Conservation (phyloP, 2,113 vertebrate species). For the Coturnix japonica region DNA sequence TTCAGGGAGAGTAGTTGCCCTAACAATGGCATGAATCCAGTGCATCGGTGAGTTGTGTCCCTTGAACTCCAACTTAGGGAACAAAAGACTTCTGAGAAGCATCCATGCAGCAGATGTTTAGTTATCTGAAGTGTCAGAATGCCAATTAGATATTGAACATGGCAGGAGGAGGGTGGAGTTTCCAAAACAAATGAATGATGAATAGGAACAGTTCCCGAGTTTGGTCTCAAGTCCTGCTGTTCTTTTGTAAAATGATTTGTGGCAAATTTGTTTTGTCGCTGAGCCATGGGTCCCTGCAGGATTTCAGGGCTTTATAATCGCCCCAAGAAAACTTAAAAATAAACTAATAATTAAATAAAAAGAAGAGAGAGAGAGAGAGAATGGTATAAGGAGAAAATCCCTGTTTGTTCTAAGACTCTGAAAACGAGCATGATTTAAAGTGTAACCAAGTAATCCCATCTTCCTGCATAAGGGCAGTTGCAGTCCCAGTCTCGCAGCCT, state of each 20-base stretch:
- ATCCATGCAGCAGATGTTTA: conserved; percentile 90
- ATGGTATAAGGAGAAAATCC: conserved; percentile 4
- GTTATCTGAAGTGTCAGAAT: conserved; percentile 93
- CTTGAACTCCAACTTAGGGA: conserved; percentile 75
- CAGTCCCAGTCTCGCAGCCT: conserved; percentile 3
- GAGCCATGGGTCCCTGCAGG: conserved; percentile 83
- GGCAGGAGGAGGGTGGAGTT: conserved; percentile 83
- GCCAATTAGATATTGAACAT: conserved; percentile 89
- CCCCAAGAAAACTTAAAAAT: conserved; percentile 39
- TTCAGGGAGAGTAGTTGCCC: conserved; percentile 37
- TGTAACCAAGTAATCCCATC: conserved; percentile 37
- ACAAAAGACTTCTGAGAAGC: conserved; percentile 81
- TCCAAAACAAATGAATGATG: conserved; percentile 84
- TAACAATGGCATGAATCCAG: conserved; percentile 73
- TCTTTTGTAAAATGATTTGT: conserved; percentile 99
- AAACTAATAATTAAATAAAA: not conserved
- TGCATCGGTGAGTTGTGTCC: conserved; percentile 70
- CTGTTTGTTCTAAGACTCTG: conserved; percentile 42
- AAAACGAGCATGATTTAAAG: conserved; percentile 56
- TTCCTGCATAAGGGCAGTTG: not conserved
- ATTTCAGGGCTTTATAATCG: conserved; percentile 79
- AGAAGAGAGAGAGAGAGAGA: not conserved
- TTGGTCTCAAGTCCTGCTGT: conserved; percentile 88
- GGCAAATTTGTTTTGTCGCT: conserved; percentile 99
- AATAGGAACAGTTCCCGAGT: conserved; percentile 87